Evolutionary conservation across 2,888 invertebrate genomes (phyloP).

Genomic region (Meiosimyza decipiens): DNA sequence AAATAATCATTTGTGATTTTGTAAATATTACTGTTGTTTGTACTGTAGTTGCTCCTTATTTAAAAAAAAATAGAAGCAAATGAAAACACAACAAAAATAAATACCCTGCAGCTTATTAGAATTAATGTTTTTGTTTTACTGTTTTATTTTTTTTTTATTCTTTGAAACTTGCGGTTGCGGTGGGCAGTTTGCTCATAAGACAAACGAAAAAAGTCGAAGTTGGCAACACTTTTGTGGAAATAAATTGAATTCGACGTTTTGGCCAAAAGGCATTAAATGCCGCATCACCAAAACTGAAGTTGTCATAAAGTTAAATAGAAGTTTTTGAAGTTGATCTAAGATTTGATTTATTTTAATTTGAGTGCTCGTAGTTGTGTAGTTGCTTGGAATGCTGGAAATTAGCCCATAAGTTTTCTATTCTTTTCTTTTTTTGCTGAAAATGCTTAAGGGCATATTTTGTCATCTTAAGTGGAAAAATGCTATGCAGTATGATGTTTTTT

Average conservation of each 20-base stretch:
- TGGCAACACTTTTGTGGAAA: conserved; percentile 19
- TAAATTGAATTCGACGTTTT: conserved; percentile 9
- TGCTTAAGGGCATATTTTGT: too few relatives aligned
- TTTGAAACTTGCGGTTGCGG: background rate
- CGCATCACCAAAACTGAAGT: background rate
- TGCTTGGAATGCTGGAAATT: too few relatives aligned
- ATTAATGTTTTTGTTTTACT: conserved; percentile 14
- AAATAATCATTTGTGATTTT: conserved; percentile 33
- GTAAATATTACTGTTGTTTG: background rate
- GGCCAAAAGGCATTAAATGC: background rate
- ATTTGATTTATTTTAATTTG: conserved; percentile 12
- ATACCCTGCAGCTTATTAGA: conserved; percentile 21
- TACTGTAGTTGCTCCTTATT: background rate
- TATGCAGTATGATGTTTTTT: too few relatives aligned
- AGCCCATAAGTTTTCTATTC: too few relatives aligned
- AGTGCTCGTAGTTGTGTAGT: background rate
- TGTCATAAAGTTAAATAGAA: too few relatives aligned
- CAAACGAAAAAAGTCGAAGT: background rate
- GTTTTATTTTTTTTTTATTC: background rate
- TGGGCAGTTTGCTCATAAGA: too few relatives aligned
- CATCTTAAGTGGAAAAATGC: too few relatives aligned
- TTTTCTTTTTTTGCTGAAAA: too few relatives aligned
- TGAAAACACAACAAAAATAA: too few relatives aligned
- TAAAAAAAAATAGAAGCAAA: background rate
- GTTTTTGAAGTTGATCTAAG: background rate